These are phyloP conservation scores for Halocaridina rubra DNA, from an alignment of 2,888 invertebrate genomes.

Conservation along the genomic window DNA sequence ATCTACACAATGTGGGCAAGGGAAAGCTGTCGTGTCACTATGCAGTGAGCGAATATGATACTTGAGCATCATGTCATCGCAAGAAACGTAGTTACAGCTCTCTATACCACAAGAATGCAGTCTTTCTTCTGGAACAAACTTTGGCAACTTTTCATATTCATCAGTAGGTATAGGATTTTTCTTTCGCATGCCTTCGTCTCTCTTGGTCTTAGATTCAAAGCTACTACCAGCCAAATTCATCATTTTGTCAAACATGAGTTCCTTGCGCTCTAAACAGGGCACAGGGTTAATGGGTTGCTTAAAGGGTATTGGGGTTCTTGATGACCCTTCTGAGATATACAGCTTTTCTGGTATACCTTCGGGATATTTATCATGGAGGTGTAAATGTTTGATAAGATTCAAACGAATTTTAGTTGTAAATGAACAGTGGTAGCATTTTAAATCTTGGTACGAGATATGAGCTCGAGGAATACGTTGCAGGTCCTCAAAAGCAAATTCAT, in stretches of 20 bases:
- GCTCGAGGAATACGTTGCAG: conserved; percentile 63
- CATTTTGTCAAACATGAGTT: conserved; percentile 88
- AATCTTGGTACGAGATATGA: conserved; percentile 64
- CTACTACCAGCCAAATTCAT: conserved; percentile 84
- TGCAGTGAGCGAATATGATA: conserved; percentile 81
- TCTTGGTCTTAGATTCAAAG: conserved; percentile 65
- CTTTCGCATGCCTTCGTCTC: conserved; percentile 63
- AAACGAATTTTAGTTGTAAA: conserved; percentile 75
- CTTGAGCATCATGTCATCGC: conserved; percentile 79
- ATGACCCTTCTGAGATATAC: background rate
- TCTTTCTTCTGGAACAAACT: conserved; percentile 72
- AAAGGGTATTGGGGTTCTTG: conserved; percentile 69
- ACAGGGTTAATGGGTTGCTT: conserved; percentile 85
- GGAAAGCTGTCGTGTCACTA: conserved; percentile 73
- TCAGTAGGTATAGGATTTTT: conserved; percentile 61
- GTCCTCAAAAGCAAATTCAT: conserved; percentile 54
- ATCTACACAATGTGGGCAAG: conserved; percentile 80
- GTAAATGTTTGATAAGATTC: conserved; percentile 81
- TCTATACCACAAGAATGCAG: conserved; percentile 80
- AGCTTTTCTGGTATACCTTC: conserved; percentile 50
- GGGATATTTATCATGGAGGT: conserved; percentile 72
- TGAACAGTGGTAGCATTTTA: conserved; percentile 75
- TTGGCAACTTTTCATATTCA: conserved; percentile 67
- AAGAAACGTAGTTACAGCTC: conserved; percentile 78
- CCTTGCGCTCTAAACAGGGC: conserved; percentile 80